These are phyloP conservation scores for Scatophagus argus DNA, from an alignment of 2,113 vertebrate genomes.

Conservation along the genomic window DNA sequence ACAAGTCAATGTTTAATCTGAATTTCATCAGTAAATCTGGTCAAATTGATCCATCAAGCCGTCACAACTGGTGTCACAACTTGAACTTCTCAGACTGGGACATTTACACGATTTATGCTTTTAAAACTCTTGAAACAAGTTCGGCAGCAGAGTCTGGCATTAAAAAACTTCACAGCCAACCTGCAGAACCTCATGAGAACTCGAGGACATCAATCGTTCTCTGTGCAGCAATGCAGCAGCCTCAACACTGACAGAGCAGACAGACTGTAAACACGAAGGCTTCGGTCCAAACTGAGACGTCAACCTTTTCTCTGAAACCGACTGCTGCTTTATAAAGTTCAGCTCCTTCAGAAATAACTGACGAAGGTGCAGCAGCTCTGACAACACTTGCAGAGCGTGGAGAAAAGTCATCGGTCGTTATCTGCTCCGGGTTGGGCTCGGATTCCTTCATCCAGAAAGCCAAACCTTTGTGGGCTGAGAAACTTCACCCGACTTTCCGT, in stretches of 20 bases:
- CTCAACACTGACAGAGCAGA: constrained; percentile 1
- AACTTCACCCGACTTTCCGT: no score
- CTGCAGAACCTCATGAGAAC: not conserved
- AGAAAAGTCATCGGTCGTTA: no score
- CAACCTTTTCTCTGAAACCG: not conserved
- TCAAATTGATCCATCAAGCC: not conserved
- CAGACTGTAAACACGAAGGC: not conserved
- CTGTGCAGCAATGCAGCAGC: constrained; percentile 14
- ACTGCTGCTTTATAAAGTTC: not conserved
- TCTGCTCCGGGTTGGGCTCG: no score
- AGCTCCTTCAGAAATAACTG: not conserved
- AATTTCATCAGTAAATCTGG: not conserved
- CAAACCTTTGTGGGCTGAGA: no score
- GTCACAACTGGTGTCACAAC: not conserved
- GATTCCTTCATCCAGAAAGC: no score
- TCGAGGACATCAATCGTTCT: constrained; percentile 1
- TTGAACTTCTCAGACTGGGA: not conserved
- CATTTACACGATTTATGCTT: not conserved
- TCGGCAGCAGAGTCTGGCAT: not conserved
- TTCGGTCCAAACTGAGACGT: not conserved
- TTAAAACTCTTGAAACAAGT: not conserved
- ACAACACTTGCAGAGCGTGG: not conserved
- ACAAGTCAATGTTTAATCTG: not conserved
- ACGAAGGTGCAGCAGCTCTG: no score
- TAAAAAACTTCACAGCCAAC: not conserved